Percentiles rank a stretch among this genome's conserved stretches.
phyloP scores from a whole-genome alignment of 2,113 vertebrate genomes.

The Cochlearius cochlearius region DNA sequence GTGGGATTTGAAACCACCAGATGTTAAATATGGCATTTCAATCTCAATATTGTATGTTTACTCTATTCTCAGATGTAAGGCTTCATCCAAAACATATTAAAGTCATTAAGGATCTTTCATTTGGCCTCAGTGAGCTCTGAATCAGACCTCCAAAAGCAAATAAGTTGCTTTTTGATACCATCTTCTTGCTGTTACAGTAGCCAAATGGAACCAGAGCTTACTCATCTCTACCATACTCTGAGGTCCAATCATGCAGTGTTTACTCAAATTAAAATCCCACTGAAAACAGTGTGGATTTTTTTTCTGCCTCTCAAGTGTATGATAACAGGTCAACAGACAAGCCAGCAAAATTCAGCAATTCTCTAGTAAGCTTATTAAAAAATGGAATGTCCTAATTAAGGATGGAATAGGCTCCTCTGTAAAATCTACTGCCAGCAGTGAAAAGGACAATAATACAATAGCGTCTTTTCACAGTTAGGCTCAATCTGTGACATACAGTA shows the following conservation, averaged over 20 bases:
- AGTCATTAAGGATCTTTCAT: background rate
- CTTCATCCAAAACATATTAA: background rate
- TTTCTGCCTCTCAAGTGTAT: background rate
- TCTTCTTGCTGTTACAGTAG: background rate
- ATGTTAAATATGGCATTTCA: background rate
- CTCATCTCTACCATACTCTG: background rate
- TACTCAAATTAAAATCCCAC: background rate
- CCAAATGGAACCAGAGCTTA: background rate
- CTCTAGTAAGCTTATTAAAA: background rate
- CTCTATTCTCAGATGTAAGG: background rate
- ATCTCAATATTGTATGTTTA: background rate
- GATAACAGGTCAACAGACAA: background rate
- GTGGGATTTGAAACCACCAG: background rate
- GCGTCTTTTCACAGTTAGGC: background rate
- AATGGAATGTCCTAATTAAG: background rate
- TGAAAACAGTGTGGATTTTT: background rate
- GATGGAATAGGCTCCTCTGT: background rate
- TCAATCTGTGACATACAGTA: background rate
- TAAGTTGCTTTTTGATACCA: background rate
- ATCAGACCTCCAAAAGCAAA: background rate
- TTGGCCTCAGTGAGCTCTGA: background rate
- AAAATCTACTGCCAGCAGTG: background rate
- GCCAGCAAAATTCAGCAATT: background rate
- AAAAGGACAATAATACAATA: background rate
- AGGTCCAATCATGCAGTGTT: background rate